Evolutionary conservation across 2,113 vertebrate species (phyloP).

Genomic region (Misgurnus anguillicaudatus): DNA sequence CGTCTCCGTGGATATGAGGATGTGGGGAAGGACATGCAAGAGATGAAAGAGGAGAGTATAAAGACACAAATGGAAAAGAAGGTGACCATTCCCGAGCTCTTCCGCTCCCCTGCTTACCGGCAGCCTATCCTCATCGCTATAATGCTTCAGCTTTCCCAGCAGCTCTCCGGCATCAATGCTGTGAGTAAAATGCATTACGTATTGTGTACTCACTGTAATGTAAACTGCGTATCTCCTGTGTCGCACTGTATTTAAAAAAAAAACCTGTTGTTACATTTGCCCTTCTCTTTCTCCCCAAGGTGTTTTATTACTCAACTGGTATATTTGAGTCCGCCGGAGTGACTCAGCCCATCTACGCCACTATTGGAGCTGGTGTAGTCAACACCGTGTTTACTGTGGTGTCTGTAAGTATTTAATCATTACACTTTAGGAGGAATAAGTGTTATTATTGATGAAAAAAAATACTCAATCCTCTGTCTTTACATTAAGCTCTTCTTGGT

Average conservation of each 20-base stretch:
- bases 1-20: slow-evolving; percentile 83
- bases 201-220: not conserved
- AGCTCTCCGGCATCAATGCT: slow-evolving; percentile 96
- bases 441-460: not conserved
- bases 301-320: slow-evolving; percentile 95
- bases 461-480: not conserved
- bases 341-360: slow-evolving; percentile 85
- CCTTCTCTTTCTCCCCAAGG: slow-evolving; percentile 67
- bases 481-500: slow-evolving; percentile 87
- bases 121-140: slow-evolving; percentile 89
- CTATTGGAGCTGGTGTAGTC: slow-evolving; percentile 90
- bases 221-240: too few relatives aligned
- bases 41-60: slow-evolving; percentile 93
- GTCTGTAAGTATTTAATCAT: slow-evolving; percentile 79
- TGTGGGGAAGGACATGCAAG: slow-evolving; percentile 84
- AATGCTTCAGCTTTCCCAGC: slow-evolving; percentile 93
- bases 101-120: slow-evolving; percentile 77
- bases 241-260: too few relatives aligned
- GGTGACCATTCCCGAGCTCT: slow-evolving; percentile 86
- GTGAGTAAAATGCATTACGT: slow-evolving; percentile 72
- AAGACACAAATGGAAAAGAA: slow-evolving; percentile 90
- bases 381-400: slow-evolving; percentile 92
- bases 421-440: not conserved
- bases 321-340: slow-evolving; percentile 89
- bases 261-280: not conserved